Base-by-base conservation (phyloP, 35 echinoderm and acorn worm genomes). In the Ophiothrix spiculata region DNA sequence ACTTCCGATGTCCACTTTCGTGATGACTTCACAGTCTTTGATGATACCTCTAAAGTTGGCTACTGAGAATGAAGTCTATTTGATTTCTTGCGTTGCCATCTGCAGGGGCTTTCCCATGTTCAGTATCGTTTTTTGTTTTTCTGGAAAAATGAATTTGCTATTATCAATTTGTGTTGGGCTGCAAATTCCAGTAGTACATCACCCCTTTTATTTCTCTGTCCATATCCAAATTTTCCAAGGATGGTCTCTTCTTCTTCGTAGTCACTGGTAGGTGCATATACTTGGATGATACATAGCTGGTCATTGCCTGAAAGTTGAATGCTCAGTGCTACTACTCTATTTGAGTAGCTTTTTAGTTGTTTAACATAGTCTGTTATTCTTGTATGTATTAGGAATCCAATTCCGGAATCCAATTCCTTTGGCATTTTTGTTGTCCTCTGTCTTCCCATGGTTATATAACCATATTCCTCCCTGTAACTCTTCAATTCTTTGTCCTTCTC, bases 71-170 rank as follows among this genome's bases (percentile, higher is more conserved):
- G 11, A 33, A 77, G 31, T 77, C 75, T 33, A 77, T 54, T 54
- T 33, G 45, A 45, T 54, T 45, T 42, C 14, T 15, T 15, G 17
- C 54, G 19, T 31, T 33, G n/a, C n/a, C n/a, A n/a, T n/a, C 38
- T 41, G 33, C 33, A 45, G 17, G 80, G 80, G 33, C 80, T 82
- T 39, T 82, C 39, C 80, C 80, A 82, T 0, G 80, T 54, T 41
- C 80, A 82, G 42, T 82, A 82, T 54, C 80, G 40, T n/a, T 0
- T 13, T 42, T 82, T 41, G 38, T 45, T 2, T 54, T 82, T 82
- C 40, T 82, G 33, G 21, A 82, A 82, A 13, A 21, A 82, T n/a
- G 38, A 45, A 54, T 82, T 82, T 15, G 38, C 40, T 19, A 82
- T 35, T 54, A n/a, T 54, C 29, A 82, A 32, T 2, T 54, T 54